Conservation (phyloP, 2,113 vertebrate genomes). For the Delphinapterus leucas region DNA sequence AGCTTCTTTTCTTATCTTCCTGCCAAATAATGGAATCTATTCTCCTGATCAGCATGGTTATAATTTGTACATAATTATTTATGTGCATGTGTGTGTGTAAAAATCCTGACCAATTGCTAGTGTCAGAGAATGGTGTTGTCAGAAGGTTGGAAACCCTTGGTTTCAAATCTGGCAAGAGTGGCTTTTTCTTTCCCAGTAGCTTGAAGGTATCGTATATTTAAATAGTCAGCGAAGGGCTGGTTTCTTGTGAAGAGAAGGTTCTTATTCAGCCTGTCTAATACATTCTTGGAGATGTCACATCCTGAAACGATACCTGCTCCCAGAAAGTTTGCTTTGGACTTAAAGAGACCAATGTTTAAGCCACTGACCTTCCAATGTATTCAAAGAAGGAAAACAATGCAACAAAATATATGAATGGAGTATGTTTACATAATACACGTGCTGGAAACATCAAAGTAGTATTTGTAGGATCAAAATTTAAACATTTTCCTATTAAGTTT, state of each 20-base stretch:
- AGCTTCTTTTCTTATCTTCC: background rate
- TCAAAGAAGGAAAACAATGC: background rate
- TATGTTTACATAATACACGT: background rate
- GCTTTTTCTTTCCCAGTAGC: background rate
- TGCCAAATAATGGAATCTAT: background rate
- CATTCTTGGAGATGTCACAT: background rate
- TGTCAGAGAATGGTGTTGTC: background rate
- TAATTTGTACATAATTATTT: background rate
- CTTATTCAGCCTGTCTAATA: background rate
- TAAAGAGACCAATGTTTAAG: background rate
- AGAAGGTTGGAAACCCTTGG: background rate
- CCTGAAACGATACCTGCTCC: background rate
- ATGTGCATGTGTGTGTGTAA: background rate
- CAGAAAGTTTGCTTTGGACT: background rate
- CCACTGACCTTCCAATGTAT: background rate
- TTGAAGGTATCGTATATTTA: background rate
- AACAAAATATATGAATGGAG: background rate
- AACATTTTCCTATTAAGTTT: background rate
- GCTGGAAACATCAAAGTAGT: background rate
- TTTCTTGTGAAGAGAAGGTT: background rate
- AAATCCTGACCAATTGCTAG: background rate
- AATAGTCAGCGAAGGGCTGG: background rate
- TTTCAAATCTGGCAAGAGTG: background rate
- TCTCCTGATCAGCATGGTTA: background rate
- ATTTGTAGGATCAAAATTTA: background rate